Percentiles rank a stretch among this genome's conserved stretches.
Evolutionary conservation across 2,113 vertebrate genomes (phyloP).

Genomic region (Rhinopithecus roxellana): DNA sequence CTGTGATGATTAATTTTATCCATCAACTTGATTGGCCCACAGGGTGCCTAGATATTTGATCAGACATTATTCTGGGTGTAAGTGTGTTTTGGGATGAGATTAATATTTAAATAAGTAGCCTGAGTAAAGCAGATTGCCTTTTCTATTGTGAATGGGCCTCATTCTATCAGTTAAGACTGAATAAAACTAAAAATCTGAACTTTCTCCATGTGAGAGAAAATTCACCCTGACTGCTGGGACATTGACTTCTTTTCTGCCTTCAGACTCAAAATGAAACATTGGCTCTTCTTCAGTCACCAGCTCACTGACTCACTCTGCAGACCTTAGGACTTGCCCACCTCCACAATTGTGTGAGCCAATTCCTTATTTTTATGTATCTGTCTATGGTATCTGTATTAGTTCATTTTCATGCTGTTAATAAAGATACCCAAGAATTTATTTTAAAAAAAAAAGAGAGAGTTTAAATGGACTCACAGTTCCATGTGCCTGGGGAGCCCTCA

Average conservation of each 20-base stretch:
- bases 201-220: neutral
- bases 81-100: neutral
- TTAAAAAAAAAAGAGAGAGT: too few relatives aligned
- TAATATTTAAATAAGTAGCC: neutral
- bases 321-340: neutral
- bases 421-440: too few relatives aligned
- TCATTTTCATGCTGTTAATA: too few relatives aligned
- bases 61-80: neutral
- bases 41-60: neutral
- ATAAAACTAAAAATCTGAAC: neutral
- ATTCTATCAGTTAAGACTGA: neutral
- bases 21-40: neutral
- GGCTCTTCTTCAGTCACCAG: neutral
- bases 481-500: too few relatives aligned
- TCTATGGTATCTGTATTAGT: too few relatives aligned
- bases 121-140: neutral
- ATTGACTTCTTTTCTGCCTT: neutral
- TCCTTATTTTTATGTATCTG: neutral
- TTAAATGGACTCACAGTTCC: too few relatives aligned
- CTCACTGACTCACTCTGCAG: neutral
- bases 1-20: neutral
- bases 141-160: neutral
- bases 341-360: neutral
- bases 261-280: neutral
- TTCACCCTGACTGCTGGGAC: neutral